A percentile compares a stretch with the other conserved stretches of the same genome.
Conservation (phyloP, 2,113 vertebrate species). For the Archilochus colubris region DNA sequence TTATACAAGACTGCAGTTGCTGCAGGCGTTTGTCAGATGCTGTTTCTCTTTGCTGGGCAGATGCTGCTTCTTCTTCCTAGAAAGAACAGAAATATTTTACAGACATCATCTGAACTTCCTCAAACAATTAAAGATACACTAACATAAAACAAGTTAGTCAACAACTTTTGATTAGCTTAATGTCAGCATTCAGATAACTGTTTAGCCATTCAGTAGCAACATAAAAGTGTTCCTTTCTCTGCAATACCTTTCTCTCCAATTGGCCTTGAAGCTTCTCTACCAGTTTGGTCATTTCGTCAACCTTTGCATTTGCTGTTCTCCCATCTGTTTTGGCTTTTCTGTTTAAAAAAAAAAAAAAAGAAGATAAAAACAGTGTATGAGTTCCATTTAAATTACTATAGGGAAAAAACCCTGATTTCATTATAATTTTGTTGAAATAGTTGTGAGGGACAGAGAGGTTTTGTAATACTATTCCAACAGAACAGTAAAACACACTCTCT, state of each 20-base stretch:
- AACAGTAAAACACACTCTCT: neutral
- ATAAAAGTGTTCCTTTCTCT: neutral
- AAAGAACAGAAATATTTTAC: neutral
- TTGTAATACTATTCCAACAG: neutral
- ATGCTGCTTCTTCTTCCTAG: slow-evolving; percentile 84
- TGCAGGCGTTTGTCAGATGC: slow-evolving; percentile 83
- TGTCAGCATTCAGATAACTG: neutral
- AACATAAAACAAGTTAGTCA: neutral
- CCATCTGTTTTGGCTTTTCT: slow-evolving; percentile 87
- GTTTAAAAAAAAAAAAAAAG: slow-evolving; percentile 12
- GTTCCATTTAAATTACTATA: neutral
- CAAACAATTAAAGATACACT: neutral
- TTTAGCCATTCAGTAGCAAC: neutral
- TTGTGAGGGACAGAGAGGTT: neutral
- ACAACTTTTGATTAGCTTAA: neutral
- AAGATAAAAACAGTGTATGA: slow-evolving; percentile 1
- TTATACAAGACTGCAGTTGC: slow-evolving; percentile 83
- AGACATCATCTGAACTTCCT: neutral
- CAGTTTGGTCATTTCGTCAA: slow-evolving; percentile 85
- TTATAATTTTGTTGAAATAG: neutral
- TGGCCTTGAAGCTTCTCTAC: slow-evolving; percentile 82
- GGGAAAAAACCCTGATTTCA: neutral
- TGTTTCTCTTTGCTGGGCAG: slow-evolving; percentile 83
- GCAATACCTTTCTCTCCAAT: slow-evolving; percentile 83
- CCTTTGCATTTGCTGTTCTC: slow-evolving; percentile 81